Base-by-base conservation (phyloP, 2,797 vertebrate genomes). In the Garrulus glandarius region DNA sequence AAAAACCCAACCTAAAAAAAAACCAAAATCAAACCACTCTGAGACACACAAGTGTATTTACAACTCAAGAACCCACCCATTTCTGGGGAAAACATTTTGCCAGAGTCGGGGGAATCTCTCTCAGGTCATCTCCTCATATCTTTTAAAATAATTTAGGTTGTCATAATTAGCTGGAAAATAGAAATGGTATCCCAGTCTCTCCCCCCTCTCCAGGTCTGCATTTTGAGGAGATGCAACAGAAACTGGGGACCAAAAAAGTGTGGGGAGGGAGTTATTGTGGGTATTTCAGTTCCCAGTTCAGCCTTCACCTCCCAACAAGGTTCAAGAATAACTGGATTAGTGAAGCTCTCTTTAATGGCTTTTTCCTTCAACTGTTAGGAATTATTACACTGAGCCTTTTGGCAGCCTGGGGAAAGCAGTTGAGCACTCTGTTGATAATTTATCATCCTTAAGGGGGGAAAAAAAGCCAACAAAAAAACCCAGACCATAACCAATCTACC, bases 211-310 rank as follows among this genome's bases (percentile, higher is more conserved):
- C 24, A 22, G 4, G 29, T 21, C 53, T 16, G 21, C 14, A 30
- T 71, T 77, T 71, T 43, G 39, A 70, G 44, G 34, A 47, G n/a
- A 53, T 27, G 27, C 36, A 55, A 11, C 19, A 92, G 67, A 64
- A 92, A 64, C 4, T 43, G 41, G 22, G 68, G 29, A 71, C 11
- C 21, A 75, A 55, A 74, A 53, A 19, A 36, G 3, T 1, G 0
- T 4, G 3, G 19, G 15, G 37, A 83, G 12, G 18, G 50, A 81
- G 6, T 17, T 43, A 22, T 1, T 0, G 0, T 3, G 52, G 4
- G 20, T 24, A 59, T 67, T 79, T 36, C 12, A 16, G 11, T 23
- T 41, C 30, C 32, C 20, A 43, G 27, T 47, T 67, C 43, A 59
- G 34, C 47, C 55, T 36, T 56, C 44, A 44, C 67, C 43, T 82